Conservation (phyloP, 2,888 invertebrate genomes). For the Hirtodrosophila duncani region DNA sequence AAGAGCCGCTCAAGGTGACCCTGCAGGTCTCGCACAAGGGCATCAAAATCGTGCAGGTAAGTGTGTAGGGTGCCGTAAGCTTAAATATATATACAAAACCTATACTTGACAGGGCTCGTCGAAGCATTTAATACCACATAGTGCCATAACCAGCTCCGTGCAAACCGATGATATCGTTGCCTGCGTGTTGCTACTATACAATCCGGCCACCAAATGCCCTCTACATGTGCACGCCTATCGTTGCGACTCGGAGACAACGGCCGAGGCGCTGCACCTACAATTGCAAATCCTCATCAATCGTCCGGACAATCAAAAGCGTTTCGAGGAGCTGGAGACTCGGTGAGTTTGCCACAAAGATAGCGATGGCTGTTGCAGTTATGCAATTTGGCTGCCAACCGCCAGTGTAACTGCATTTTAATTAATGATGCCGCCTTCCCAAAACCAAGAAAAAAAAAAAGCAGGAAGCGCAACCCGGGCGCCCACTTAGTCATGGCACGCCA, state of each 20-base stretch:
- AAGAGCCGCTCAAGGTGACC: slow-evolving; percentile 94
- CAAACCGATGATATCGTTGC: slow-evolving; percentile 96
- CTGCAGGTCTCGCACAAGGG: slow-evolving; percentile 95
- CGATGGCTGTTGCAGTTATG: slow-evolving; percentile 17
- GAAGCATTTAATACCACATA: slow-evolving; percentile 96
- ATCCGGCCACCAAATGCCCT: slow-evolving; percentile 95
- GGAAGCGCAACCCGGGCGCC: too few species aligned
- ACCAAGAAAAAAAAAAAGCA: too few species aligned
- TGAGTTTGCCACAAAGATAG: slow-evolving; percentile 56
- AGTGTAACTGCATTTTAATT: too few species aligned
- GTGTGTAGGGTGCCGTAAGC: slow-evolving; percentile 3
- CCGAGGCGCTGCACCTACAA: slow-evolving; percentile 90
- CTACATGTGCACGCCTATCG: slow-evolving; percentile 97
- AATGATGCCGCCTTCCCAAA: too few species aligned
- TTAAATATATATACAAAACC: not conserved
- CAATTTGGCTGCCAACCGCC: slow-evolving; percentile 27
- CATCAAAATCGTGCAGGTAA: slow-evolving; percentile 92
- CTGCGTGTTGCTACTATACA: slow-evolving; percentile 93
- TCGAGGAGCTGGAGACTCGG: slow-evolving; percentile 86
- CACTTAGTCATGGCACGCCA: too few species aligned
- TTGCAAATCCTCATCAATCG: slow-evolving; percentile 89
- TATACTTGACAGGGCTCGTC: slow-evolving; percentile 80
- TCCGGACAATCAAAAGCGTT: slow-evolving; percentile 91
- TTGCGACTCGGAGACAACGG: slow-evolving; percentile 96
- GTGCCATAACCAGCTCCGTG: slow-evolving; percentile 93